Percentiles rank a stretch among this genome's conserved stretches.
Conservation (phyloP, 2,888 invertebrate genomes). For the Tiliacea aurago region DNA sequence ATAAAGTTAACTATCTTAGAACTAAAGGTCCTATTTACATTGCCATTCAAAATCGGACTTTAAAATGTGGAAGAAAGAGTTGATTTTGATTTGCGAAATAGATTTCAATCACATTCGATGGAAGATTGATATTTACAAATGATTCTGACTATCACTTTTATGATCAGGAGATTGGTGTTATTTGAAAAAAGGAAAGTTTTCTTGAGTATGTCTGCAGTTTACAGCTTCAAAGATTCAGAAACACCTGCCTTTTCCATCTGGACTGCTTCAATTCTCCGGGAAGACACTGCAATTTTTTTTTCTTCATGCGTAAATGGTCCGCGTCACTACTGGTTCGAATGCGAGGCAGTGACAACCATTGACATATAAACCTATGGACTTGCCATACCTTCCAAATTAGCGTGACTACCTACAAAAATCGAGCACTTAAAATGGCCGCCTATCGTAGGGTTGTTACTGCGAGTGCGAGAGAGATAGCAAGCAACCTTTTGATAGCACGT, state of each 20-base stretch:
- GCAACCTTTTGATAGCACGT: too few relatives aligned
- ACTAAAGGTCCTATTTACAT: conserved; percentile 10
- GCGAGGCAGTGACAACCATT: too few relatives aligned
- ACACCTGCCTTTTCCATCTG: background rate
- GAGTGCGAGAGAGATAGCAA: too few relatives aligned
- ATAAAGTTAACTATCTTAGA: conserved; percentile 15
- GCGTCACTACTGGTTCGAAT: too few relatives aligned
- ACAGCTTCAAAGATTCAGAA: background rate
- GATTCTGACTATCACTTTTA: background rate
- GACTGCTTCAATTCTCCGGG: background rate
- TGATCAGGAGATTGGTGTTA: background rate
- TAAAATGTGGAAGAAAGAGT: background rate
- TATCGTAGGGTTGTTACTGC: too few relatives aligned
- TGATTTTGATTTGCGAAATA: conserved; percentile 4
- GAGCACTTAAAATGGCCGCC: too few relatives aligned
- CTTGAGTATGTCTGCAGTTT: background rate
- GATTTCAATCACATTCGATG: conserved; percentile 16
- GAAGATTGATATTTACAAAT: conserved; percentile 27
- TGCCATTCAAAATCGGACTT: background rate
- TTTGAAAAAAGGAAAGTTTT: background rate
- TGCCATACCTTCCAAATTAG: too few relatives aligned
- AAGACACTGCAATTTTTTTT: too few relatives aligned
- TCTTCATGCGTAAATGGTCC: too few relatives aligned
- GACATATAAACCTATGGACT: too few relatives aligned
- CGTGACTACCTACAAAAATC: too few relatives aligned